Evolutionary conservation across 1,140 invertebrate species (phyloP).

Genomic region (Catajapyx aquilonaris): DNA sequence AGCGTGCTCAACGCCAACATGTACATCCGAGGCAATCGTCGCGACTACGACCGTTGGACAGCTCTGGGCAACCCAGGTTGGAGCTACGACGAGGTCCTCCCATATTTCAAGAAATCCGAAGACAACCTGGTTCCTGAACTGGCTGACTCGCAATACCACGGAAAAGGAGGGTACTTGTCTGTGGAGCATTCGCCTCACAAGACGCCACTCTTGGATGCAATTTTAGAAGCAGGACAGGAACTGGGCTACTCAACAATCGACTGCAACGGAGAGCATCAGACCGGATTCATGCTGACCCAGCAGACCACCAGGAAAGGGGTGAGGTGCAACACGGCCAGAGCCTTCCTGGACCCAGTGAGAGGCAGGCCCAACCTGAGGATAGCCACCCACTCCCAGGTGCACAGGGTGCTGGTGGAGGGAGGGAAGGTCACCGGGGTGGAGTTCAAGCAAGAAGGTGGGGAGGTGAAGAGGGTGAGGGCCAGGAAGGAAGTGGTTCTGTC

Average conservation of each 20-base stretch:
- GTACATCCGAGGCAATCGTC: conserved; percentile 8
- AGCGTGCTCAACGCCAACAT: conserved; percentile 6
- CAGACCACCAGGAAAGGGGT: conserved; percentile 57
- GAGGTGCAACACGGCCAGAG: conserved; percentile 55
- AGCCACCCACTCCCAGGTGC: conserved; percentile 49
- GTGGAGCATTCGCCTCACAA: conserved; percentile 44
- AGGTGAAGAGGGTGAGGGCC: conserved; percentile 36
- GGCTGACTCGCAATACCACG: conserved; percentile 3
- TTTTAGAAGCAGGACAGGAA: conserved; percentile 70
- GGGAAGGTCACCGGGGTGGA: conserved; percentile 61
- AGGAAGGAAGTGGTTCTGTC: conserved; percentile 56
- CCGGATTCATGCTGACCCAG: conserved; percentile 58
- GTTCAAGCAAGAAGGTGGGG: conserved; percentile 41
- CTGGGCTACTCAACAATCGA: conserved; percentile 63
- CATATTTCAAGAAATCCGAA: conserved; percentile 23
- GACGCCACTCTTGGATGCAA: conserved; percentile 54
- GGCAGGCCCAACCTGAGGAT: conserved; percentile 49
- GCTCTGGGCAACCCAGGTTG: conserved; percentile 17
- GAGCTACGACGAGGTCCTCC: conserved; percentile 26
- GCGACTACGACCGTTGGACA: conserved; percentile 3
- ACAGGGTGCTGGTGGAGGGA: conserved; percentile 51
- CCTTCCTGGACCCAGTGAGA: conserved; percentile 52
- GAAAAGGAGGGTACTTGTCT: conserved; percentile 6
- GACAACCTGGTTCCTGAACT: conserved; percentile 9
- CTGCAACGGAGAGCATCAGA: conserved; percentile 56